Conservation (phyloP, 2,888 invertebrate species). For the Aethes cnicana region DNA sequence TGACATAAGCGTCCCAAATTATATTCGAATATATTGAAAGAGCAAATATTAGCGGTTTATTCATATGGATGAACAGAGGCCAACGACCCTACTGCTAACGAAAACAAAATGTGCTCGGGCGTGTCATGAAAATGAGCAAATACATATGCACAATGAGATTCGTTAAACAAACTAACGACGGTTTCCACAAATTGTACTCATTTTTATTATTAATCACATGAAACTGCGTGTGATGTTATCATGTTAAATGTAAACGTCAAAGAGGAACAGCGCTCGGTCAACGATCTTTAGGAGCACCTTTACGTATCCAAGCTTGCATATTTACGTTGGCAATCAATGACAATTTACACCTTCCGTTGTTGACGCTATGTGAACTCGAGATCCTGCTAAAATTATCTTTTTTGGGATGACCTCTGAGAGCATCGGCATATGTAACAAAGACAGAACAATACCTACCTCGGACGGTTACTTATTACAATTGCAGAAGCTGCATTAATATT, state of each 20-base stretch:
- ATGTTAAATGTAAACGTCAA: constrained; percentile 31
- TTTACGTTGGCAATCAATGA: constrained; percentile 67
- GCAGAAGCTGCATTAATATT: too few relatives aligned
- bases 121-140: constrained; percentile 34
- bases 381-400: constrained; percentile 61
- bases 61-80: constrained; percentile 48
- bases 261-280: constrained; percentile 49
- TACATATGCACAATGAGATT: constrained; percentile 35
- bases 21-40: constrained; percentile 47
- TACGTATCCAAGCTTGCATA: constrained; percentile 50
- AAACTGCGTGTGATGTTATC: constrained; percentile 1
- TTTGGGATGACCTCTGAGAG: constrained; percentile 59
- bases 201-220: constrained; percentile 22
- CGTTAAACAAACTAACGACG: constrained; percentile 31
- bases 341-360: constrained; percentile 65
- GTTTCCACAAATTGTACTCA: neutral
- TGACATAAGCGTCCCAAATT: constrained; percentile 48
- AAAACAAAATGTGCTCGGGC: constrained; percentile 48
- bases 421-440: constrained; percentile 63
- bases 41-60: constrained; percentile 52
- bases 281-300: constrained; percentile 55
- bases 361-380: constrained; percentile 55
- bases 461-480: constrained; percentile 7
- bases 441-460: constrained; percentile 27
- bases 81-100: constrained; percentile 52